Evolutionary conservation across 2,888 invertebrate species (phyloP), one percentile per base, ranked within the genome.

Genomic region (Oxyteleia sp.): DNA sequence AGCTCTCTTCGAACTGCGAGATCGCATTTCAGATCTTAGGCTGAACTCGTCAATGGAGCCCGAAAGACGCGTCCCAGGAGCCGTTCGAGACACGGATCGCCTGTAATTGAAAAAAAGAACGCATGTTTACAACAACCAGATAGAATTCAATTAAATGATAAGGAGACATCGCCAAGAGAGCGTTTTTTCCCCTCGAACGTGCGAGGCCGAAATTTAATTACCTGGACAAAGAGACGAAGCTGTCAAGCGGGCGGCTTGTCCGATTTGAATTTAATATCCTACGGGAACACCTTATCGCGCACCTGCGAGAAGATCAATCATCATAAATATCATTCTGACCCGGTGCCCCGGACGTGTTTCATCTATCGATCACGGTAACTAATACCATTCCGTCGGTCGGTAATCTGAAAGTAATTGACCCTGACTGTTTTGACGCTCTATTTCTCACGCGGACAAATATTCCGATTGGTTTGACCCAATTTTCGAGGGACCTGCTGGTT

Each of bases 141-240:
- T 74, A 74, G 74, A 83, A 74, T 79, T 83, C 83, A 74, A 83
- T 83, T 83, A 79, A 83, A 68, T 74, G 83, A 79, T 83, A 74
- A 76, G 72, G 29, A 41, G 38, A 49, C 15, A 64, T 76, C 61
- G 11, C 16, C 16, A 13, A 10, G 23, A 35, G 11, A 23, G 11
- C 1, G 8, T 35, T 53, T 43, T 35, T n/a, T n/a, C n/a, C n/a
- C n/a, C 20, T 26, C 32, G 23, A 26, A 35, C 20, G 15, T 11
- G 18, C 10, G 13, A 7, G 7, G 16, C 16, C 61, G 13, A 51
- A 72, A 72, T 51, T 41, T 71, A 35, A 71, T 59, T 23, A 61
- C 35, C 16, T 7, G 8, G 18, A 18, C 45, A 45, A 45, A 18
- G 45, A 18, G 2, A 4, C 18, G 18, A n/a, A 8, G 5, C 15